Conservation (phyloP, 2,797 vertebrate species). For the Scolopax rusticola region DNA sequence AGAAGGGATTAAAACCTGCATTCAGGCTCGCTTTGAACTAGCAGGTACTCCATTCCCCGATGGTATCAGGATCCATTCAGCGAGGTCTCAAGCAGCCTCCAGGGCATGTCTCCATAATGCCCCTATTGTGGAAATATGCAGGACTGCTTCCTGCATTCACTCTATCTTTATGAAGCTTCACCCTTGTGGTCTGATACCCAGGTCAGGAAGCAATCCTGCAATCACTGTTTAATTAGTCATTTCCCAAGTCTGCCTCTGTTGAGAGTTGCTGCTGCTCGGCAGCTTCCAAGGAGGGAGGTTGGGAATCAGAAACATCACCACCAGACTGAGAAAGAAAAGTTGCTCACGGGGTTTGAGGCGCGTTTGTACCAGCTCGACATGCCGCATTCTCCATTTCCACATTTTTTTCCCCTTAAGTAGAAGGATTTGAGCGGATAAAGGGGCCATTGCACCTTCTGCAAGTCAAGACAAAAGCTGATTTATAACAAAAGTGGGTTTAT, state of each 20-base stretch:
- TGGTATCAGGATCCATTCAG: slow-evolving; percentile 67
- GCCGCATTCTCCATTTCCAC: not conserved
- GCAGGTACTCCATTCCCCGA: slow-evolving; percentile 71
- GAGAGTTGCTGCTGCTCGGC: slow-evolving; percentile 27
- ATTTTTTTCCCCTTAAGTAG: not conserved
- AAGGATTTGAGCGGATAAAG: slow-evolving; percentile 14
- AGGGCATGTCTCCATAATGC: slow-evolving; percentile 70
- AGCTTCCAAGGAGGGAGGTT: not conserved
- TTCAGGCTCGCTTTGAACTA: slow-evolving; percentile 70
- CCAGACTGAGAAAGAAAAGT: not conserved
- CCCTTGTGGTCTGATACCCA: slow-evolving; percentile 56
- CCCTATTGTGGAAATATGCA: slow-evolving; percentile 58
- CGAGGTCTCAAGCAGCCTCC: slow-evolving; percentile 47
- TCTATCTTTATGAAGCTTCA: slow-evolving; percentile 57
- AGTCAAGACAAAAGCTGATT: slow-evolving; percentile 35
- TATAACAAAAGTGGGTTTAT: not conserved
- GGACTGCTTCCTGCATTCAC: slow-evolving; percentile 50
- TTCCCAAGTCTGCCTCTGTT: slow-evolving; percentile 51
- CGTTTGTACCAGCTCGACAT: not conserved
- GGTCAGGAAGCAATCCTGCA: slow-evolving; percentile 69
- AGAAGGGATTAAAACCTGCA: slow-evolving; percentile 74
- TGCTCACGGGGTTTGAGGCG: not conserved
- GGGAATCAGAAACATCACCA: not conserved
- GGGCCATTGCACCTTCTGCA: slow-evolving; percentile 5
- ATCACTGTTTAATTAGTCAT: slow-evolving; percentile 71